Percentiles rank a stretch among this genome's conserved stretches.
Conservation (phyloP, 2,888 invertebrate species). For the Himalopsyche japonica region DNA sequence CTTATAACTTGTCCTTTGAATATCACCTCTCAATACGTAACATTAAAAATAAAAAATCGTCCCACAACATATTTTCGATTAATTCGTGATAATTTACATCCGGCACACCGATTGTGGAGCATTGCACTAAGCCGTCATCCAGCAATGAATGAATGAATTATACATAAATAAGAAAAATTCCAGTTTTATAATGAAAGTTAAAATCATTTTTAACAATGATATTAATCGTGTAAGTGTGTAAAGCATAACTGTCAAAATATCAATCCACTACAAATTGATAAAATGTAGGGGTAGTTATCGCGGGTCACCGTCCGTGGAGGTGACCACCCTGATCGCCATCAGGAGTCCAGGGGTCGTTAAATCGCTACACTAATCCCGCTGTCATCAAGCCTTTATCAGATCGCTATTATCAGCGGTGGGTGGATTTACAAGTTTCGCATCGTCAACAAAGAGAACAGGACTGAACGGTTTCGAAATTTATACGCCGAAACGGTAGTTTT, state of each 20-base stretch:
- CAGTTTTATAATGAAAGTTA: background rate
- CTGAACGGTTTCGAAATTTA: slow-evolving; percentile 12
- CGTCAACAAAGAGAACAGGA: background rate
- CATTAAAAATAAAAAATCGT: too few species aligned
- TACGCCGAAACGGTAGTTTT: slow-evolving; percentile 1
- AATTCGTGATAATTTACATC: too few species aligned
- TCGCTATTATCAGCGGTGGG: slow-evolving; percentile 25
- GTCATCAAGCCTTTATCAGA: slow-evolving; percentile 37
- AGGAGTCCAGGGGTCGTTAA: slow-evolving; percentile 31
- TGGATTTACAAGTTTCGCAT: slow-evolving; percentile 15
- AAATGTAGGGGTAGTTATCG: slow-evolving; percentile 9
- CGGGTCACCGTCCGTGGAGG: slow-evolving; percentile 25
- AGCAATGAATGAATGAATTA: too few species aligned
- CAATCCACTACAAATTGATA: background rate
- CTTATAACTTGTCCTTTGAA: too few species aligned
- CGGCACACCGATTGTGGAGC: too few species aligned
- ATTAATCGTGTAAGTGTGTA: background rate
- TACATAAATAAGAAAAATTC: too few species aligned
- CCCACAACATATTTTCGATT: too few species aligned
- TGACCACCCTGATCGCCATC: background rate
- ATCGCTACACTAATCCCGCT: slow-evolving; percentile 39
- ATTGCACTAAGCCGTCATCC: too few species aligned
- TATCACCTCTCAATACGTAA: too few species aligned
- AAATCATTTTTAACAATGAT: too few species aligned
- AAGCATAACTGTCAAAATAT: background rate